phyloP scores from a whole-genome alignment of 1,140 invertebrate genomes.

The Drosophila sp. region DNA sequence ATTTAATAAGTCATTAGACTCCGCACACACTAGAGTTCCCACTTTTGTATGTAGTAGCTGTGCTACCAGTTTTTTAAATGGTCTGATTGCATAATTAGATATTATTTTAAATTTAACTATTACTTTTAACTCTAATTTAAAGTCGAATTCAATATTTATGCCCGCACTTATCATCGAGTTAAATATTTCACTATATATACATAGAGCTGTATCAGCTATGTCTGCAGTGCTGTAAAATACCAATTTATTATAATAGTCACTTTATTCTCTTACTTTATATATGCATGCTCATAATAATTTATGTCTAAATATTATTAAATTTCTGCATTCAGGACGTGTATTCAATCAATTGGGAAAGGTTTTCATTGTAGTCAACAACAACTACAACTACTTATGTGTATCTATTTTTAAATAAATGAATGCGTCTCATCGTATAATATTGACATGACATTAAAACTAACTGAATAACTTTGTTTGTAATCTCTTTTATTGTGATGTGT shows the following conservation, averaged over 20 bases:
- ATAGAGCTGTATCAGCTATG: too few relatives aligned
- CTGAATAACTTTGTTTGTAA: conserved; percentile 2
- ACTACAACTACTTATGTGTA: neutral
- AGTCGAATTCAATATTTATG: neutral
- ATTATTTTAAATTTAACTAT: neutral
- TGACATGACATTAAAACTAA: neutral
- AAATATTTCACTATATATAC: too few relatives aligned
- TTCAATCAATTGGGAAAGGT: too few relatives aligned
- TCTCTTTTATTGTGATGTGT: conserved; percentile 5
- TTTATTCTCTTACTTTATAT: too few relatives aligned
- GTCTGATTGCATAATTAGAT: neutral
- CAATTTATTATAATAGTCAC: too few relatives aligned
- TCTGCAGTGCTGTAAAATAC: neutral
- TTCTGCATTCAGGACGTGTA: too few relatives aligned
- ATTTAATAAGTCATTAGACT: conserved; percentile 34
- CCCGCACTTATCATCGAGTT: too few relatives aligned
- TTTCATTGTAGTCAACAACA: too few relatives aligned
- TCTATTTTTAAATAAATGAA: neutral
- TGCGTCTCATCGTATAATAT: conserved; percentile 7
- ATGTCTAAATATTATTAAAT: too few relatives aligned
- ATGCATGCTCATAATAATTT: too few relatives aligned
- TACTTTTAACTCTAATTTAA: neutral
- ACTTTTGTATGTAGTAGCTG: neutral
- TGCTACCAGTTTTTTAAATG: neutral
- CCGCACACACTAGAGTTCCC: conserved; percentile 3